Conservation (phyloP, 2,797 vertebrate species). For the Fistularia tabacaria region DNA sequence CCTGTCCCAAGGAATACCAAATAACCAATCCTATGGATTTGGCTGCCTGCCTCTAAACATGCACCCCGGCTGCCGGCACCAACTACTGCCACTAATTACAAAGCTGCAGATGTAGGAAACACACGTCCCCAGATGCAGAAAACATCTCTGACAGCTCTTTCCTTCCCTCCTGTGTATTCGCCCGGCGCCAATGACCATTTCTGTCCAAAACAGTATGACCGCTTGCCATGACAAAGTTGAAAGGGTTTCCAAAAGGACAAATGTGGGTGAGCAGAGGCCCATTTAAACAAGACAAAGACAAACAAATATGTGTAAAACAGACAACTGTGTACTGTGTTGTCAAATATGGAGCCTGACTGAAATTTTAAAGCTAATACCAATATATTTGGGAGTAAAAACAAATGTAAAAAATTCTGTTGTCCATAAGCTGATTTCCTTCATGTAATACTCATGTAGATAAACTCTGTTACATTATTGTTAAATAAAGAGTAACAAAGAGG, state of each 20-base stretch:
- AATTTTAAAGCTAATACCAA: too few relatives aligned
- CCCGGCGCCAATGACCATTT: conserved; percentile 16
- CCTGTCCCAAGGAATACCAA: conserved; percentile 35
- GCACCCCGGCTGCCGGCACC: conserved; percentile 26
- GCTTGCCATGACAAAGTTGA: background rate
- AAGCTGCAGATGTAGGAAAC: conserved; percentile 31
- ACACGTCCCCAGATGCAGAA: conserved; percentile 3
- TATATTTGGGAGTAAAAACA: too few relatives aligned
- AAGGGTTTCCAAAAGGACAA: too few relatives aligned
- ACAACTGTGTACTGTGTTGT: background rate
- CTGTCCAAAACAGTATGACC: conserved; percentile 19
- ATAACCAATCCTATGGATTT: conserved; percentile 46
- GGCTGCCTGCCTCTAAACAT: conserved; percentile 42
- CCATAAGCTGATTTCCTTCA: too few relatives aligned
- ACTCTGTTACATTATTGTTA: too few relatives aligned
- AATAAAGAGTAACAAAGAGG: too few relatives aligned
- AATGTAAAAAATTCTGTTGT: too few relatives aligned
- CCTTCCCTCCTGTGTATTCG: background rate
- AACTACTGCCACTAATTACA: conserved; percentile 25
- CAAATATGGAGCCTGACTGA: too few relatives aligned
- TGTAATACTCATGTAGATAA: too few relatives aligned
- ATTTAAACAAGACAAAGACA: too few relatives aligned
- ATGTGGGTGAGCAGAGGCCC: too few relatives aligned
- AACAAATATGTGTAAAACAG: too few relatives aligned
- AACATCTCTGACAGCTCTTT: conserved; percentile 2